Conservation (phyloP, 1,140 invertebrate species). For the Augochlora pura region DNA sequence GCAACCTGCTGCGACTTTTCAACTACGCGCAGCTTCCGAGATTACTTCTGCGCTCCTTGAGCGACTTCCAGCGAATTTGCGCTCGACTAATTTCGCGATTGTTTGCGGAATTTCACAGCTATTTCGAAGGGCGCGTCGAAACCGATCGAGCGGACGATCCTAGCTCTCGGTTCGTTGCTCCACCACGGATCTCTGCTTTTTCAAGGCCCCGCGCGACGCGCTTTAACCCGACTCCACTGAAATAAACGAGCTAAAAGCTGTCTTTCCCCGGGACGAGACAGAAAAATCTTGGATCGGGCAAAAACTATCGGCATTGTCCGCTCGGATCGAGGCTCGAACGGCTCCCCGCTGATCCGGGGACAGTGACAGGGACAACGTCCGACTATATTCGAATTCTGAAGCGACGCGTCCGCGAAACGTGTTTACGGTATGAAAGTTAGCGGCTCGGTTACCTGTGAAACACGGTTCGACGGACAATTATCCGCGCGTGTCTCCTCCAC, state of each 20-base stretch:
- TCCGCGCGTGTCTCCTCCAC: slow-evolving; percentile 49
- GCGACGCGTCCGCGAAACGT: slow-evolving; percentile 51
- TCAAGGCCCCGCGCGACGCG: too few relatives aligned
- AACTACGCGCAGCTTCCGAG: background rate
- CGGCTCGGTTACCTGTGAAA: slow-evolving; percentile 62
- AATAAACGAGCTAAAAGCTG: too few relatives aligned
- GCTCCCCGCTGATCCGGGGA: slow-evolving; percentile 43
- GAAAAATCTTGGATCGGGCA: background rate
- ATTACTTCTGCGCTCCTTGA: background rate
- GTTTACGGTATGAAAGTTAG: slow-evolving; percentile 63
- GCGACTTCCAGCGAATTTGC: background rate
- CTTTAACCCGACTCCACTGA: too few relatives aligned
- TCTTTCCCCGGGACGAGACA: too few relatives aligned
- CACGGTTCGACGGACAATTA: slow-evolving; percentile 60
- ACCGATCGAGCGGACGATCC: too few relatives aligned
- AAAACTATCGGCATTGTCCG: background rate
- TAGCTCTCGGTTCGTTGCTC: too few relatives aligned
- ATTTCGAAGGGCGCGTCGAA: too few relatives aligned
- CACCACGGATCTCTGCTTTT: too few relatives aligned
- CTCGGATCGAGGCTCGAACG: background rate
- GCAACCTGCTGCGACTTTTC: slow-evolving; percentile 8
- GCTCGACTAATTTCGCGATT: background rate
- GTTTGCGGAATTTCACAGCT: too few relatives aligned
- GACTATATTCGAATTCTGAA: slow-evolving; percentile 33
- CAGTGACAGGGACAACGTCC: slow-evolving; percentile 32